phyloP scores from a whole-genome alignment of 2,113 vertebrate species.

The Uropsilus gracilis region DNA sequence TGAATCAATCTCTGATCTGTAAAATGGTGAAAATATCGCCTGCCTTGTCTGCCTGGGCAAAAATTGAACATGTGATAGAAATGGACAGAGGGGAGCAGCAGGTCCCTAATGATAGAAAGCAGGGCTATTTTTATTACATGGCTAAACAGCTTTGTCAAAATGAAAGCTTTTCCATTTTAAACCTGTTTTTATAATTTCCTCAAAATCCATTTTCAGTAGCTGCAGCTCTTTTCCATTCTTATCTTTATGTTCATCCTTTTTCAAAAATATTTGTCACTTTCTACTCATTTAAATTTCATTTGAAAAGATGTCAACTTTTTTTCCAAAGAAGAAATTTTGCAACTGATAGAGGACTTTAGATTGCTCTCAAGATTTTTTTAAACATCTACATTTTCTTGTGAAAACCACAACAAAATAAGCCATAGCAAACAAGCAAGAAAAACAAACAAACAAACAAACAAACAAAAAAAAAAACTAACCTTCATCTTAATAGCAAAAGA shows the following conservation, averaged over 20 bases:
- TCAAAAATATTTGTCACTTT: background rate
- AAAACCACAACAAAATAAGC: background rate
- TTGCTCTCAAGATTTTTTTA: background rate
- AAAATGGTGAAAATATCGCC: background rate
- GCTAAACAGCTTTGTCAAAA: background rate
- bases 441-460: too few species aligned
- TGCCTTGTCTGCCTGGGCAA: background rate
- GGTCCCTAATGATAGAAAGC: background rate
- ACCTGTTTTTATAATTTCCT: background rate
- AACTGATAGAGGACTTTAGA: background rate
- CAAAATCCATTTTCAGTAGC: background rate
- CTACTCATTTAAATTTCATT: background rate
- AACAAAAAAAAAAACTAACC: background rate
- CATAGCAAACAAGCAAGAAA: background rate
- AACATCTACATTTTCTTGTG: background rate
- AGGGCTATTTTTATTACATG: background rate
- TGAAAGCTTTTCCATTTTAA: background rate
- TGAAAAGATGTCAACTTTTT: background rate
- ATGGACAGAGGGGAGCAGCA: background rate
- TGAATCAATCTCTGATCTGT: background rate
- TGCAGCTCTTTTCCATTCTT: background rate
- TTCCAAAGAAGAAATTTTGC: background rate
- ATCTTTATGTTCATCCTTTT: background rate
- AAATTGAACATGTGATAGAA: background rate
- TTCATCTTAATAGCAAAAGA: background rate